Conservation (phyloP, 2,888 invertebrate species). For the Cheilosia impressa region DNA sequence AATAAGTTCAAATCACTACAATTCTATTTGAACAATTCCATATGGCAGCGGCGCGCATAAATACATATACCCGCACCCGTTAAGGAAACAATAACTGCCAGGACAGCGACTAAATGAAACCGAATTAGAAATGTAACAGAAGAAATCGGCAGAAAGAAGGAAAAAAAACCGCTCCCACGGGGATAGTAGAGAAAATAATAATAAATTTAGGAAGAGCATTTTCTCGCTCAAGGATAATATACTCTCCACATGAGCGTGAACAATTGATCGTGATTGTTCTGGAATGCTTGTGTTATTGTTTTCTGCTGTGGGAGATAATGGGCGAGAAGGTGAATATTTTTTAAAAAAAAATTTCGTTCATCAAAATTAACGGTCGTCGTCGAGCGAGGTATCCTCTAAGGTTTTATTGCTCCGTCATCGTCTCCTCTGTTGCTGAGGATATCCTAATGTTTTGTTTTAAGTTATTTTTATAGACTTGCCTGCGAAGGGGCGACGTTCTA, state of each 20-base stretch:
- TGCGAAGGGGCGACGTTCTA: neutral
- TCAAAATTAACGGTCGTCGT: conserved; percentile 42
- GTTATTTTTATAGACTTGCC: conserved; percentile 61
- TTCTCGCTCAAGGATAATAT: conserved; percentile 60
- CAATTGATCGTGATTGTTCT: conserved; percentile 73
- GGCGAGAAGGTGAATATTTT: conserved; percentile 66
- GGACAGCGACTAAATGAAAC: conserved; percentile 31
- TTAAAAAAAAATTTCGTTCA: conserved; percentile 46
- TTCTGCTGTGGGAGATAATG: conserved; percentile 43
- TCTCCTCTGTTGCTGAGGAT: conserved; percentile 26
- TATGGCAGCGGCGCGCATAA: conserved; percentile 34
- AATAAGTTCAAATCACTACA: conserved; percentile 72
- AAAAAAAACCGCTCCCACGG: conserved; percentile 36
- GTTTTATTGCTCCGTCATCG: conserved; percentile 20
- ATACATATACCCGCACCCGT: conserved; percentile 43
- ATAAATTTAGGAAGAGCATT: conserved; percentile 45
- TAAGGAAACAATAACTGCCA: conserved; percentile 42
- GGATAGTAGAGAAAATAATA: conserved; percentile 44
- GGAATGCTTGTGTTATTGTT: conserved; percentile 62
- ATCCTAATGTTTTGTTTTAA: conserved; percentile 48
- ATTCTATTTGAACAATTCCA: conserved; percentile 61
- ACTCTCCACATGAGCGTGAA: conserved; percentile 72
- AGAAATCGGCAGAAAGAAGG: conserved; percentile 7
- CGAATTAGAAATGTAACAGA: conserved; percentile 56
- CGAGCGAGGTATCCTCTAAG: conserved; percentile 40